Conservation (phyloP, 2,888 invertebrate species). For the Augiades crinisus region DNA sequence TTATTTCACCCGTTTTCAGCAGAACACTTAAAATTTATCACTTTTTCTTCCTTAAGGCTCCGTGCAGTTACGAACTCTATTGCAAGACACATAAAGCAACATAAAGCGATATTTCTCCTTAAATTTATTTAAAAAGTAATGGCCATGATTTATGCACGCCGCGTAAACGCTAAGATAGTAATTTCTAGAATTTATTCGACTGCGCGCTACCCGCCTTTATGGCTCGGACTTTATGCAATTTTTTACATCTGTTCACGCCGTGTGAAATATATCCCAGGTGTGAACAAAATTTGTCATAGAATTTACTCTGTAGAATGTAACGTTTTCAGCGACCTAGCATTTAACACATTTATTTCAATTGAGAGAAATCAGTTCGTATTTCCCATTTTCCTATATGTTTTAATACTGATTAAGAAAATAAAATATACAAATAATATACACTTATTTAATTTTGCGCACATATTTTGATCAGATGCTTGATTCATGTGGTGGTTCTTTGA, state of each 20-base stretch:
- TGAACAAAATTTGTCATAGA: conserved; percentile 25
- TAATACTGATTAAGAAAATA: no score
- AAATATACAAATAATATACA: no score
- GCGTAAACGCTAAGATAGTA: conserved; percentile 25
- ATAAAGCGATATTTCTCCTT: conserved; percentile 20
- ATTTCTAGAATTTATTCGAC: conserved; percentile 26
- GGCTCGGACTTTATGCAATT: conserved; percentile 25
- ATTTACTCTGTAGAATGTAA: conserved; percentile 20
- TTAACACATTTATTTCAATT: conserved; percentile 18
- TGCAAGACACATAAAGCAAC: conserved; percentile 13
- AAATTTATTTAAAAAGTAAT: conserved; percentile 25
- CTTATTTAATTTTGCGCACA: no score
- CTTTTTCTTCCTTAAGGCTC: conserved; percentile 6
- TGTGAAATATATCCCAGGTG: conserved; percentile 24
- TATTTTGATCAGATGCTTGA: no score
- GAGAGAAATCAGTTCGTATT: not conserved
- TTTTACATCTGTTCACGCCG: conserved; percentile 24
- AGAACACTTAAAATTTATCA: not conserved
- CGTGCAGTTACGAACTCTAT: conserved; percentile 9
- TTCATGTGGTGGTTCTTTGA: no score
- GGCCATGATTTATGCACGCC: conserved; percentile 14
- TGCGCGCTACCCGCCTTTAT: conserved; percentile 20
- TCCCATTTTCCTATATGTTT: no score
- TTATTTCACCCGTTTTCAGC: not conserved
- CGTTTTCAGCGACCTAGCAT: conserved; percentile 1